Evolutionary conservation across 2,797 vertebrate species (phyloP).

Genomic region (Melanotaenia parkinsoni): DNA sequence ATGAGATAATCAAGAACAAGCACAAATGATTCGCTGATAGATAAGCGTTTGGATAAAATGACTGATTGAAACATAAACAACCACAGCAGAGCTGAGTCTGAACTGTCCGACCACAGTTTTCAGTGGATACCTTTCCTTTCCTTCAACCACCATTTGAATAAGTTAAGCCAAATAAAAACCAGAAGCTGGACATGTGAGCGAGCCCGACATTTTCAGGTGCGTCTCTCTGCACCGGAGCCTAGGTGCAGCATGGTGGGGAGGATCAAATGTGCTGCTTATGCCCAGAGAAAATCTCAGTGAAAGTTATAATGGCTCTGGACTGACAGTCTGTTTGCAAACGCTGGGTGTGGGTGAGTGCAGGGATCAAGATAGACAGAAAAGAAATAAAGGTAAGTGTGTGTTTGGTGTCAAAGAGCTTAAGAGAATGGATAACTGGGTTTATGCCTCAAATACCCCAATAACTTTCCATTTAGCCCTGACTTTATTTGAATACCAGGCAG

Average conservation of each 20-base stretch:
- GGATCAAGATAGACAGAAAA: slow-evolving; percentile 8
- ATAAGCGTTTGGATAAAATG: neutral
- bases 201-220: slow-evolving; percentile 30
- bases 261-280: slow-evolving; percentile 31
- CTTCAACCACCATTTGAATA: slow-evolving; percentile 7
- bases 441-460: neutral
- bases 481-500: neutral
- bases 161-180: slow-evolving; percentile 43
- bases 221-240: slow-evolving; percentile 48
- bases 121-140: neutral
- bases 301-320: slow-evolving; percentile 31
- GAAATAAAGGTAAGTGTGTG: slow-evolving; percentile 14
- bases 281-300: slow-evolving; percentile 36
- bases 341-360: slow-evolving; percentile 5
- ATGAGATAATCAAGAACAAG: slow-evolving; percentile 4
- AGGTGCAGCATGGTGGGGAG: slow-evolving; percentile 33
- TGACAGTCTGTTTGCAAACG: slow-evolving; percentile 20
- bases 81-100: slow-evolving; percentile 8
- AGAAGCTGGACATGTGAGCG: slow-evolving; percentile 32
- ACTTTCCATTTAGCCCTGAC: slow-evolving; percentile 2
- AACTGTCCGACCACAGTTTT: slow-evolving; percentile 25
- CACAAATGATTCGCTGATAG: neutral
- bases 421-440: neutral
- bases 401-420: slow-evolving; percentile 1
- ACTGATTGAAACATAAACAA: slow-evolving; percentile 4